Evolutionary conservation across 2,888 invertebrate genomes (phyloP), one percentile per base, ranked within the genome.

Genomic region (Amphipoea oculea): DNA sequence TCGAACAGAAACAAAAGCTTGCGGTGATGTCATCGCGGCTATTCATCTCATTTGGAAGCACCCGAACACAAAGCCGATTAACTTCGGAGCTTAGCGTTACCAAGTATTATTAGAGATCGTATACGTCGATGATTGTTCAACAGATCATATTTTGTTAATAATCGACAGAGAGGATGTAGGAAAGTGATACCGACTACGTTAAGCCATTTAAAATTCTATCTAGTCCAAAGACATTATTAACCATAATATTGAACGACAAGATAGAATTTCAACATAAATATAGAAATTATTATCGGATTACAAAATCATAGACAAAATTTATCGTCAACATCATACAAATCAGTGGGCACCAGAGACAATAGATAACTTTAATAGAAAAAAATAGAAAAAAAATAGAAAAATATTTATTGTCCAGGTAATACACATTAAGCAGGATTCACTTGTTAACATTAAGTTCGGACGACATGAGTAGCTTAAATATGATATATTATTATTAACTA

Each of bases 1-100:
- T 48, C 42, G 60, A 79, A 51, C 54, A 76, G 42, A 86, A 83
- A 83, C 79, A 82, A 84, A 84, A 85, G 86, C 82, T 60, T 2
- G 5, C 36, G 23, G 57, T 85, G 86, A 85, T 74, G 83, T 86
- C 86, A 86, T 74, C 79, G 75, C 6, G 60, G 42, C 79, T 40
- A 51, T 63, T 74, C 48, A 29, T 63, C 76, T 79, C 20, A 40
- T 83, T 79, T 62, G 63, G 85, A 57, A 63, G 62, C 73, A 66
- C 14, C 20, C 36, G 12, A 73, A 63, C n/a, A 63, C 74, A 36
- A 82, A 85, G 67, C 74, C 78, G 82, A 84, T 84, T 74, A 73
- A 40, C 78, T 65, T 63, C 9, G 23, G 20, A 57, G 65, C 73
- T 73, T 63, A 74, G 57, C 48, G 48, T 48, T 29, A 48, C 48